phyloP scores from a whole-genome alignment of 2,113 vertebrate species.

The Puma concolor region DNA sequence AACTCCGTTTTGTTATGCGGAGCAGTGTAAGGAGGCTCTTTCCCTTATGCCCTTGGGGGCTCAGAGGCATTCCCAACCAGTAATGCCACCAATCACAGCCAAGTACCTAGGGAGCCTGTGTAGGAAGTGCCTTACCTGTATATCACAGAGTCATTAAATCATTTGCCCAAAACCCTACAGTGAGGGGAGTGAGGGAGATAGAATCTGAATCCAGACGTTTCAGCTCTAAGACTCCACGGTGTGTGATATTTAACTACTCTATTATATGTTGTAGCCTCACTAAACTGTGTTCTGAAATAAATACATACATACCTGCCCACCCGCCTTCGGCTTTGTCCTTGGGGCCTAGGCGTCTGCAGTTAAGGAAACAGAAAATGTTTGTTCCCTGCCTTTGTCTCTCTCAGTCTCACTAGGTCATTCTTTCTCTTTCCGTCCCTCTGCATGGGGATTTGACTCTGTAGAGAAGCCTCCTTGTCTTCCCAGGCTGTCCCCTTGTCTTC shows the following conservation, averaged over 20 bases:
- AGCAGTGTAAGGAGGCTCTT: neutral
- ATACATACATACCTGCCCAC: too few species aligned
- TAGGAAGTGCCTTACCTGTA: fast-evolving
- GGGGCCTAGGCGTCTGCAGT: neutral
- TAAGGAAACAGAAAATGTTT: neutral
- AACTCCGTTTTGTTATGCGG: fast-evolving
- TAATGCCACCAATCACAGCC: fast-evolving
- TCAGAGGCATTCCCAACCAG: fast-evolving
- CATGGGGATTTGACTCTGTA: neutral
- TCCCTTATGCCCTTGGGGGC: too few species aligned
- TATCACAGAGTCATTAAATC: neutral
- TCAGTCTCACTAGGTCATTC: neutral
- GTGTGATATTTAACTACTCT: neutral
- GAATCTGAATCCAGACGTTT: neutral
- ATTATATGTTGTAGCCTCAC: fast-evolving
- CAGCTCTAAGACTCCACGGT: fast-evolving
- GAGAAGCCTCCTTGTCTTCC: neutral
- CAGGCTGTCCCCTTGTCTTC: neutral
- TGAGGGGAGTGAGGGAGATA: too few species aligned
- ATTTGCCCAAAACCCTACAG: neutral
- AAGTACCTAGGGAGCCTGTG: fast-evolving
- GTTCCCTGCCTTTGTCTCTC: neutral
- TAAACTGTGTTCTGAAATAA: neutral
- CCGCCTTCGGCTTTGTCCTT: neutral
- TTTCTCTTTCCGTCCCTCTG: neutral